Base-by-base conservation (phyloP, 2,888 invertebrate genomes). In the Isotomurus palustris region DNA sequence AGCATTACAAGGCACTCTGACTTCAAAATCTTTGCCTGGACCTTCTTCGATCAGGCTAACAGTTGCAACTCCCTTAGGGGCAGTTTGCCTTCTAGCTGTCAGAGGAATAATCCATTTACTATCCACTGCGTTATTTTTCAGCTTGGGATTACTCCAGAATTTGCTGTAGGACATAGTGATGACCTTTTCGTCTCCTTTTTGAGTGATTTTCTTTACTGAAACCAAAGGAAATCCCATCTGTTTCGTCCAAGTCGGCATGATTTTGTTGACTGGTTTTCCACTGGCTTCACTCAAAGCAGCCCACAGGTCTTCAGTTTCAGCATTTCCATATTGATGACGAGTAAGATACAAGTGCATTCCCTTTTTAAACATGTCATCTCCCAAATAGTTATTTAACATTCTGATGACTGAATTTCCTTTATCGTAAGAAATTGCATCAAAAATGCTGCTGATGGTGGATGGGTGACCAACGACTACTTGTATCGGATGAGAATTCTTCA, bases 61-160 rank as follows among this genome's bases (percentile, higher is more conserved):
- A 59, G 73, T 76, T 25, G 76, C 76, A 65, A 82, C 82, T 74
- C 84, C 80, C 1, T 77, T 76, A n/a, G 91, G 89, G 70, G 84
- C 80, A 56, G 83, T 82, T 45, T 87, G 82, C 19, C 87, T 87
- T 52, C 86, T 85, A 56, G 93, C 83, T 38, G 87, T 86, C 55
- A 94, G 82, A 1, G 95, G 95, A 52, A 95, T 86, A 80, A 90
- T 85, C 95, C 95, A 95, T 17, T 84, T 75, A 56, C 52, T 27
- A 8, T 10, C 24, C 0, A 21, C 3, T n/a, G 43, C 53, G 47
- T 40, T 32, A 60, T 69, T 61, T 27, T 64, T 63, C n/a, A 59
- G 65, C 22, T 71, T 80, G n/a, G 91, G 91, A 75, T 93, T 91
- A 4, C 92, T 88, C 65, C 87, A 86, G 75, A 94, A 93, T 75